Percentiles rank a stretch among this genome's conserved stretches.
Conservation (phyloP, 2,888 invertebrate species). For the Drosophila subquinaria region DNA sequence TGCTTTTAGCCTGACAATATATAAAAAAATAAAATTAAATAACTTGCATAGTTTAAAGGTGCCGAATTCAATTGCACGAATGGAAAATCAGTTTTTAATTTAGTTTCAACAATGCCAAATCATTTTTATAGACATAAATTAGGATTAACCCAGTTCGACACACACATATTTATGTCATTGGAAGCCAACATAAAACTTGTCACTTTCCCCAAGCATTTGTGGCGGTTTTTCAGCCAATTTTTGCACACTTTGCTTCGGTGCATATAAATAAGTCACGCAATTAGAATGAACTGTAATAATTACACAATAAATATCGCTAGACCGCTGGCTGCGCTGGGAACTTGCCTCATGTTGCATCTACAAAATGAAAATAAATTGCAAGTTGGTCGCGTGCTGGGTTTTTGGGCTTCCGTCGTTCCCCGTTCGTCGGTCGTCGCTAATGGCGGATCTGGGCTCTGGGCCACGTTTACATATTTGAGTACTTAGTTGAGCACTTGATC, state of each 20-base stretch:
- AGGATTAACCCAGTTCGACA: not conserved
- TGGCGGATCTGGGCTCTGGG: slow-evolving; percentile 31
- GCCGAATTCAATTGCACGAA: too few species aligned
- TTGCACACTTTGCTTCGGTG: slow-evolving; percentile 3
- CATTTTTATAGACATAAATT: not conserved
- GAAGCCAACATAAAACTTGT: slow-evolving; percentile 8
- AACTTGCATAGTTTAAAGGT: not conserved
- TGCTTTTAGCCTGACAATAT: too few species aligned
- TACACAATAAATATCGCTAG: slow-evolving; percentile 62
- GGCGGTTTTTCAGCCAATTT: slow-evolving; percentile 2
- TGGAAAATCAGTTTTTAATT: not conserved
- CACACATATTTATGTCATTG: too few species aligned
- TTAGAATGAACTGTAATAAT: slow-evolving; percentile 62
- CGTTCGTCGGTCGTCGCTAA: slow-evolving; percentile 28
- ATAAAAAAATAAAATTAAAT: too few species aligned
- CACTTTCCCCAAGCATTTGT: slow-evolving; percentile 8
- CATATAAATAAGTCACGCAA: slow-evolving; percentile 51
- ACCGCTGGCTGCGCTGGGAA: slow-evolving; percentile 1
- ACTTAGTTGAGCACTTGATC: slow-evolving; percentile 68
- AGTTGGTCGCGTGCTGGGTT: slow-evolving; percentile 31
- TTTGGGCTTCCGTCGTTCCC: slow-evolving; percentile 25
- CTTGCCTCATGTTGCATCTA: slow-evolving; percentile 43
- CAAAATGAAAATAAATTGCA: slow-evolving; percentile 66
- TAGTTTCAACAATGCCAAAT: not conserved
- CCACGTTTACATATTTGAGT: slow-evolving; percentile 61